A percentile compares a stretch with the other conserved stretches of the same genome.
Conservation (phyloP, 2,888 invertebrate species). For the Neoaliturus tenellus region DNA sequence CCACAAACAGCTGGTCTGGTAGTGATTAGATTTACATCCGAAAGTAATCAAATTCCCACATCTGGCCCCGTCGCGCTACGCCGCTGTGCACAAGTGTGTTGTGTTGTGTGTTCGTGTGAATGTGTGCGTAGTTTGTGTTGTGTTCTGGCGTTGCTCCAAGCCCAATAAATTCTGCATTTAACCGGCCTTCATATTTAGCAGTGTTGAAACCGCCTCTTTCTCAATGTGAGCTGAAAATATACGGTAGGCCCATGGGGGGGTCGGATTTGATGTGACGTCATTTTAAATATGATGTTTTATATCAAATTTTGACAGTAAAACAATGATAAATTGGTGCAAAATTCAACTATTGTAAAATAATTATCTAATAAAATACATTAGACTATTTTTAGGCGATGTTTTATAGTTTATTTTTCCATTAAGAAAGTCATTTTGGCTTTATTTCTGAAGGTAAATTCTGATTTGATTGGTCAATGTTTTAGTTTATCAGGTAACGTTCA, state of each 20-base stretch:
- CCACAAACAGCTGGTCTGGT: too few species aligned
- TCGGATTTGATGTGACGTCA: background rate
- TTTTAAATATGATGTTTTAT: background rate
- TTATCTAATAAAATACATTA: too few species aligned
- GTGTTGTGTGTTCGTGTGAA: background rate
- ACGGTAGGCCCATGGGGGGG: background rate
- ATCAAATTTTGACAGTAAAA: background rate
- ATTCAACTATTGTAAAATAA: background rate
- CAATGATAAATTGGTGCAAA: too few species aligned
- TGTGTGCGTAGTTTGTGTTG: background rate
- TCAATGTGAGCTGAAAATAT: background rate
- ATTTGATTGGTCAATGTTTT: too few species aligned
- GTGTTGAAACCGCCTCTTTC: background rate
- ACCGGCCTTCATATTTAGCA: background rate
- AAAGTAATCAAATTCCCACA: background rate
- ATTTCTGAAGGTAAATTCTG: too few species aligned
- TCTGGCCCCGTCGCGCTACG: background rate
- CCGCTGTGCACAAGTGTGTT: too few species aligned
- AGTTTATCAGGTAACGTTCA: too few species aligned
- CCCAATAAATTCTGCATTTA: slow-evolving; percentile 6
- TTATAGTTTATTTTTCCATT: too few species aligned
- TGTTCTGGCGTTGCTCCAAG: background rate
- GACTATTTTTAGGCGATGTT: too few species aligned
- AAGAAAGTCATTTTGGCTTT: too few species aligned
- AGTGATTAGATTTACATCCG: background rate